phyloP scores from a whole-genome alignment of 2,113 vertebrate species.

The human (Homo sapiens) region GRCh38 chr1:63140001-63140500 shows the following conservation, averaged over 20 bases:
- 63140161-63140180: not conserved
- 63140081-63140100: slow-evolving; percentile 24
- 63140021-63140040: not conserved
- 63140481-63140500: not conserved
- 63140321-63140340: not conserved
- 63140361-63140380: not conserved
- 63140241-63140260: not conserved
- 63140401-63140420: not conserved
- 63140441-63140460: not conserved
- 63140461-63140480: not conserved
- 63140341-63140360: not conserved
- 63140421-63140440: not conserved
- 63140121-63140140: not conserved
- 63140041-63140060: not conserved
- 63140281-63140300: not conserved
- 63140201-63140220: not conserved
- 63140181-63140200: not conserved
- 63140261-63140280: not conserved
- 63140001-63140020: not conserved
- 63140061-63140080: not conserved
- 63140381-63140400: not conserved
- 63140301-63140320: not conserved
- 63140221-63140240: not conserved
- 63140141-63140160: not conserved
- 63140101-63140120: not conserved